Evolutionary conservation across 2,797 vertebrate species (phyloP), one percentile per base, ranked within the genome.

Genomic region (Craterocephalus amniculus): DNA sequence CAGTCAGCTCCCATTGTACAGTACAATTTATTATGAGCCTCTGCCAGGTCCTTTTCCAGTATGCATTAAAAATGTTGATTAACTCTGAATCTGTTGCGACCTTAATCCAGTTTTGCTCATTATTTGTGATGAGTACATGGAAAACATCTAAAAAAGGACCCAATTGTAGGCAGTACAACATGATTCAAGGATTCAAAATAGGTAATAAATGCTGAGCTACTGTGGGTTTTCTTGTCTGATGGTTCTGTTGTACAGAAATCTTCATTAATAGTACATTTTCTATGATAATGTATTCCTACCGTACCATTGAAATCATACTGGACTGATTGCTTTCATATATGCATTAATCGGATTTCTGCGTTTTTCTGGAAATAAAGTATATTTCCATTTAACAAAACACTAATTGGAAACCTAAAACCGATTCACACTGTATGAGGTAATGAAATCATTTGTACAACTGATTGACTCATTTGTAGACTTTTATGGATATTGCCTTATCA

Each of bases 1-100:
- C 79, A 66, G 79, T 76, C 59, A 35, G 58, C 72, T 85, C 78
- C 70, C 54, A 54, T 34, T 52, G 64, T 79, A 68, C 58, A 55
- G 10, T 48, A 49, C 59, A 65, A 76, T 86, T 82, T 48, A 83
- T 88, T 68, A 40, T 78, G 67, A 70, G 58, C 63, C 14, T 38
- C 66, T 40, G 59, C 56, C 66, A 60, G 31, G 48, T 66, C 54
- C 36, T 52, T 58, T 70, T 35, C 62, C 54, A 68, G 63, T 35
- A 52, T 67, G 67, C 73, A 74, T 56, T 55, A 60, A 67, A 80
- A 75, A 85, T 72, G 49, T 78, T 72, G 22, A 84, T 86, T 77
- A 79, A 80, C 60, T 81, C 49, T 55, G 36, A 57, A 68, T 76
- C 20, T 45, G 58, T 36, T 67, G 51, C 83, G 48, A 74, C 63